Evolutionary conservation across 2,888 invertebrate species (phyloP).

Genomic region (Nesidiocoris tenuis): DNA sequence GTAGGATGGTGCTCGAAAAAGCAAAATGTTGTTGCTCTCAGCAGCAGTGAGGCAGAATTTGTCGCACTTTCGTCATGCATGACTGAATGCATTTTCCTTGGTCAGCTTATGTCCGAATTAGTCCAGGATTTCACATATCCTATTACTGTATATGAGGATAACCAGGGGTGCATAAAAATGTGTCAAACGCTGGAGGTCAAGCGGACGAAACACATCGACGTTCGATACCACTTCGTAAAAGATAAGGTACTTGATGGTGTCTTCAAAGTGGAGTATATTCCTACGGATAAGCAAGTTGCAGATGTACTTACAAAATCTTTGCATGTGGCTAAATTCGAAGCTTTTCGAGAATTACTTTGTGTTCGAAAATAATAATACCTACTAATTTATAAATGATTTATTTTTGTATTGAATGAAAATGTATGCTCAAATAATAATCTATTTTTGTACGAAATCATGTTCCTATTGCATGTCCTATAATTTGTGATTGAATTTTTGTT

Average conservation of each 20-base stretch:
- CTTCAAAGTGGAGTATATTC: conserved; percentile 13
- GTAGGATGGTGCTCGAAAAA: conserved; percentile 20
- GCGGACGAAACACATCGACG: conserved; percentile 19
- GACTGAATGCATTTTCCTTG: neutral
- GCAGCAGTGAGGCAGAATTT: conserved; percentile 16
- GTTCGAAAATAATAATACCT: too few relatives aligned
- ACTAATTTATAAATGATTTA: too few relatives aligned
- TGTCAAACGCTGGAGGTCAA: conserved; percentile 6
- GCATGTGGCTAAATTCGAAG: neutral
- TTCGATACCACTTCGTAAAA: conserved; percentile 11
- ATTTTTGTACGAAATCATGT: too few relatives aligned
- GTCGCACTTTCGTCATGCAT: conserved; percentile 16
- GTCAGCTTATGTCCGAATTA: conserved; percentile 2
- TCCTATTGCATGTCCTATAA: too few relatives aligned
- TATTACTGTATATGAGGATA: conserved; percentile 14
- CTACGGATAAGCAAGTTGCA: conserved; percentile 15
- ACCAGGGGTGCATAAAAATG: conserved; percentile 20
- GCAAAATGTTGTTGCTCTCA: conserved; percentile 21
- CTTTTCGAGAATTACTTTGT: too few relatives aligned
- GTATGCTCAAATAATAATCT: too few relatives aligned
- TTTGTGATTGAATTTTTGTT: too few relatives aligned
- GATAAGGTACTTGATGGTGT: neutral
- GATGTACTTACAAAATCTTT: conserved; percentile 13
- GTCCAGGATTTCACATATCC: neutral
- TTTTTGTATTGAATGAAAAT: too few relatives aligned